phyloP scores from a whole-genome alignment of 2,113 vertebrate genomes.

The Junco hyemalis region DNA sequence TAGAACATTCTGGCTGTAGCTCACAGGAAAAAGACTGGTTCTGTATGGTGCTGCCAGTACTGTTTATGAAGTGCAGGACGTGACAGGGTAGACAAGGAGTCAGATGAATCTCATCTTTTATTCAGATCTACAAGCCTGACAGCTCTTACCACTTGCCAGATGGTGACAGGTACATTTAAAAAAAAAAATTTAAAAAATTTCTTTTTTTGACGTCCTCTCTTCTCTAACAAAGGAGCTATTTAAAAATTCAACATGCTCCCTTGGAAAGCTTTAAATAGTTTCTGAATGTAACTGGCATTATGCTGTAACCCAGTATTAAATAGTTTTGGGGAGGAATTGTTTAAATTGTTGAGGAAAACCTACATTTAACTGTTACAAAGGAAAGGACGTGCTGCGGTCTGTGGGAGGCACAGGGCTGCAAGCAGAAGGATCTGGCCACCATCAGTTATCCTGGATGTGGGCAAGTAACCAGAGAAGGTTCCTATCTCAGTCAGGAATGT shows the following conservation, averaged over 20 bases:
- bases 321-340: slow-evolving; percentile 23
- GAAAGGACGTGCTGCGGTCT: background rate
- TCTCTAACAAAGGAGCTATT: slow-evolving; percentile 58
- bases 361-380: background rate
- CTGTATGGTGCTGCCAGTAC: background rate
- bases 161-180: slow-evolving; percentile 52
- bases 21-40: background rate
- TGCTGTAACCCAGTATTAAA: slow-evolving; percentile 33
- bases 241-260: slow-evolving; percentile 44
- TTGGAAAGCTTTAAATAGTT: slow-evolving; percentile 61
- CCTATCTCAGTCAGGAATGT: background rate
- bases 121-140: slow-evolving; percentile 45
- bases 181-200: background rate
- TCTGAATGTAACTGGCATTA: slow-evolving; percentile 7
- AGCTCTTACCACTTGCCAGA: slow-evolving; percentile 41
- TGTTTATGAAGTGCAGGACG: background rate
- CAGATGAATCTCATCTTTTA: slow-evolving; percentile 11
- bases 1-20: background rate
- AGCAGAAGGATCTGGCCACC: background rate
- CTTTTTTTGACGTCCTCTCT: slow-evolving; percentile 1
- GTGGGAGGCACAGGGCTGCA: background rate
- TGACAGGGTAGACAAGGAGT: background rate
- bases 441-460: background rate
- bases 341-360: slow-evolving; percentile 22
- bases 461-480: background rate